Percentiles rank a stretch among this genome's conserved stretches.
Conservation (phyloP, 2,797 vertebrate species). For the Brachyalestes nurse region DNA sequence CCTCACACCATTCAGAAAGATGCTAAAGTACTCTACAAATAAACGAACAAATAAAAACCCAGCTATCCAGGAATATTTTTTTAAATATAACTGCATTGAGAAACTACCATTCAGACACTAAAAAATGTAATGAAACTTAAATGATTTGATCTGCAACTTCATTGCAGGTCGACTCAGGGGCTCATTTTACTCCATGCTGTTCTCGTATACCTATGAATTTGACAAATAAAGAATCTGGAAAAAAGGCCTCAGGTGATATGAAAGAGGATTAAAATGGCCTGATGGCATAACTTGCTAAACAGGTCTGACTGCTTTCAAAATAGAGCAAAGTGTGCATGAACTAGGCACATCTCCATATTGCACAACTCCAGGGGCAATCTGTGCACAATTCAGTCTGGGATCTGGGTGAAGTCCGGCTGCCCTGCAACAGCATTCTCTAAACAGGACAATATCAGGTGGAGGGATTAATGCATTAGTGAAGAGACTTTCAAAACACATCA, state of each 20-base stretch:
- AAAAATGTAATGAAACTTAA: too few species aligned
- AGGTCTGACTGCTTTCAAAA: constrained; percentile 33
- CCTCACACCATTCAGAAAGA: neutral
- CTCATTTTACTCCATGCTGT: too few species aligned
- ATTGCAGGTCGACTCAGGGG: too few species aligned
- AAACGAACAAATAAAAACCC: neutral
- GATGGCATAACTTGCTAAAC: constrained; percentile 27
- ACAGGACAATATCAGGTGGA: neutral
- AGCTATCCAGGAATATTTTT: too few species aligned
- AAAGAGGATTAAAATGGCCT: neutral
- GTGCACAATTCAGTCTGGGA: constrained; percentile 10
- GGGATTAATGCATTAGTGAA: neutral
- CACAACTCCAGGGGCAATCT: constrained; percentile 44
- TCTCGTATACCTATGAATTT: too few species aligned
- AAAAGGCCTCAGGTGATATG: neutral
- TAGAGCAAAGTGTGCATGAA: constrained; percentile 34
- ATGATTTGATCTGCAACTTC: too few species aligned
- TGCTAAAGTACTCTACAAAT: neutral
- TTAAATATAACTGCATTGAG: too few species aligned
- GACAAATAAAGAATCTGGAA: neutral
- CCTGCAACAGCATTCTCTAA: neutral
- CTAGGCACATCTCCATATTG: constrained; percentile 17
- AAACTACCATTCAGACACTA: too few species aligned
- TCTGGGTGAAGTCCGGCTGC: constrained; percentile 44
- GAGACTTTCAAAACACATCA: neutral